Evolutionary conservation across 2,888 invertebrate genomes (phyloP), one percentile per base, ranked within the genome.

Genomic region (Mythimna albipuncta): DNA sequence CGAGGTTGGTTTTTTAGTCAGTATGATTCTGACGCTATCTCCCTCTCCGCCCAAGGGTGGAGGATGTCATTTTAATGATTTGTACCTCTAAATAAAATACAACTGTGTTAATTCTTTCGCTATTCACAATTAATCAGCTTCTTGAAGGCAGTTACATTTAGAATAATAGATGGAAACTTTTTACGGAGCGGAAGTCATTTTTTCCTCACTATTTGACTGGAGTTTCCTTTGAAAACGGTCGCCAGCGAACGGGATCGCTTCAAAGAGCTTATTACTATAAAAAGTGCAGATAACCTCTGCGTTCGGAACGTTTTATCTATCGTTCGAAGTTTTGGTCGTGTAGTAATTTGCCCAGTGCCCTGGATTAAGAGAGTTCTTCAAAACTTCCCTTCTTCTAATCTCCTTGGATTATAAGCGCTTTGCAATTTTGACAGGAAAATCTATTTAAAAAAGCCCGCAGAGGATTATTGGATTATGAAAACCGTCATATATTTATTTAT

Each of bases 211-310:
- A 73, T 85, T 82, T 77, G 55, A 74, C 68, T 80, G 73, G 75
- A 81, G 64, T 72, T 79, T 77, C 62, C 69, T 82, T 76, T 79
- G 73, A 76, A 75, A 79, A 74, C 55, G 74, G 57, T 67, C 38
- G 67, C 70, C 70, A 38, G 62, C 72, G 80, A 84, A 85, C 72
- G 62, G 67, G 72, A 77, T 71, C 26, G 72, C 69, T 71, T 76
- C 74, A 79, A 84, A 84, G 78, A 82, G 82, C 82, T 85, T 84
- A 84, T 82, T 82, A 79, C 80, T 82, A 76, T 77, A 79, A 81
- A 83, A 79, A 82, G 80, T 76, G 69, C 62, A 82, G 74, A 80
- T 71, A 75, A 64, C 69, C 63, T 72, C 69, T 69, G 65, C 58
- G 32, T 77, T 66, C 57, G 50, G 26, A 70, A n/a, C 55, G 62